Conservation (phyloP, 2,888 invertebrate species). For the Gisinianus flammeolus region DNA sequence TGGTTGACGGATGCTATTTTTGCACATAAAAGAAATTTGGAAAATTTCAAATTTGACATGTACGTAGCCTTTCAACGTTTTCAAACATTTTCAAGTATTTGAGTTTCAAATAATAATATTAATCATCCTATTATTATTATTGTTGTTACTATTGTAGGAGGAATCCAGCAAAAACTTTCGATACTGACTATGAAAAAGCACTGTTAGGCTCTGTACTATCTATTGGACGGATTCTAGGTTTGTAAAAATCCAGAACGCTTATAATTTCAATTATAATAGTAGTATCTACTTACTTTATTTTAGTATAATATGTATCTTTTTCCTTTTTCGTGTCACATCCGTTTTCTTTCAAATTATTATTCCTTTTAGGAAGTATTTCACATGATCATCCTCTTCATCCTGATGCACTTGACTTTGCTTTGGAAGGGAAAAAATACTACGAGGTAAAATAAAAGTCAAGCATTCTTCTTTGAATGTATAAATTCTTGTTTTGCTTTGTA, state of each 20-base stretch:
- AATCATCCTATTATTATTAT: neutral
- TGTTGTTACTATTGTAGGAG: slow-evolving; percentile 41
- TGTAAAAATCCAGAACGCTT: no score
- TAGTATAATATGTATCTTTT: neutral
- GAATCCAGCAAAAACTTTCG: slow-evolving; percentile 52
- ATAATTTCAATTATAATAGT: neutral
- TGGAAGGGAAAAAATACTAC: slow-evolving; percentile 53
- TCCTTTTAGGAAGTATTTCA: slow-evolving; percentile 44
- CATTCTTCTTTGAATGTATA: neutral
- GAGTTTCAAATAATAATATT: neutral
- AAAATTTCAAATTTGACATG: slow-evolving; percentile 54
- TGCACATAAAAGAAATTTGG: slow-evolving; percentile 55
- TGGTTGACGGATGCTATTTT: slow-evolving; percentile 51
- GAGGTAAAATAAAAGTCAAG: slow-evolving; percentile 40
- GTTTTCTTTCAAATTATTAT: neutral
- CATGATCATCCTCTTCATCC: slow-evolving; percentile 58
- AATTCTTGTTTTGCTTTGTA: neutral
- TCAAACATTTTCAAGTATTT: neutral
- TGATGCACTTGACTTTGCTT: slow-evolving; percentile 53
- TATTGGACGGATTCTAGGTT: slow-evolving; percentile 53
- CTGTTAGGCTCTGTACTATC: slow-evolving; percentile 53
- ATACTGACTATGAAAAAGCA: slow-evolving; percentile 54
- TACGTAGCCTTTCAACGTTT: slow-evolving; percentile 36
- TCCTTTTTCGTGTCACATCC: neutral
- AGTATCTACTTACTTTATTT: neutral